Evolutionary conservation across 2,797 vertebrate species (phyloP).

Genomic region (Sebastolobus altivelis): DNA sequence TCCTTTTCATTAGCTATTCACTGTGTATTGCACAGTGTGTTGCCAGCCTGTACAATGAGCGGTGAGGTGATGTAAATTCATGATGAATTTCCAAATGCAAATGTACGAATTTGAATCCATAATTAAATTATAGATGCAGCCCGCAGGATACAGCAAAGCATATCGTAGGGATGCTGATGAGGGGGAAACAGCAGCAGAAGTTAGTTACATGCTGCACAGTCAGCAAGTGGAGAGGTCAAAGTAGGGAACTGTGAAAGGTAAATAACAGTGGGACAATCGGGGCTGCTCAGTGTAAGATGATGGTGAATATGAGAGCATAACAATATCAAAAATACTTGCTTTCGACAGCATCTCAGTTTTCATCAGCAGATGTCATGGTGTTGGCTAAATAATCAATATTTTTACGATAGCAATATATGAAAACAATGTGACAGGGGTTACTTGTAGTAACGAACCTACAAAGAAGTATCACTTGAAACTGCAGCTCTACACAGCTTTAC

Average conservation of each 20-base stretch:
- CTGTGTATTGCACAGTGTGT: not conserved
- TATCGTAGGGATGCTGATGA: not conserved
- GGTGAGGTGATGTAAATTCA: not conserved
- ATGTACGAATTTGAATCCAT: not conserved
- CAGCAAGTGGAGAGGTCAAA: not conserved
- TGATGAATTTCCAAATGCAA: not conserved
- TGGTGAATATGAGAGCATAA: not conserved
- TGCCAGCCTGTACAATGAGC: not conserved
- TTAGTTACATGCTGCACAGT: not conserved
- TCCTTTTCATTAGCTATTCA: not conserved
- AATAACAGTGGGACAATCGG: not conserved
- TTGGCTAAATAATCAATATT: too few species aligned
- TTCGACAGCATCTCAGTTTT: not conserved
- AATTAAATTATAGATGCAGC: not conserved
- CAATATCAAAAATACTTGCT: not conserved
- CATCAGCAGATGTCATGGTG: not conserved
- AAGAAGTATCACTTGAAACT: too few species aligned
- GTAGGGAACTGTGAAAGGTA: not conserved
- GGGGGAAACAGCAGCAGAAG: not conserved
- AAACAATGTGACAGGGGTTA: too few species aligned
- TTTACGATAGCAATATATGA: too few species aligned
- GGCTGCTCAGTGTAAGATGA: not conserved
- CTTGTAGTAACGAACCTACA: too few species aligned
- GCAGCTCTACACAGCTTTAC: too few species aligned
- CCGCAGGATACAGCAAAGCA: not conserved